Evolutionary conservation across 2,113 vertebrate genomes (phyloP), one percentile per base, ranked within the genome.

Genomic region (Heterotilapia buettikoferi): DNA sequence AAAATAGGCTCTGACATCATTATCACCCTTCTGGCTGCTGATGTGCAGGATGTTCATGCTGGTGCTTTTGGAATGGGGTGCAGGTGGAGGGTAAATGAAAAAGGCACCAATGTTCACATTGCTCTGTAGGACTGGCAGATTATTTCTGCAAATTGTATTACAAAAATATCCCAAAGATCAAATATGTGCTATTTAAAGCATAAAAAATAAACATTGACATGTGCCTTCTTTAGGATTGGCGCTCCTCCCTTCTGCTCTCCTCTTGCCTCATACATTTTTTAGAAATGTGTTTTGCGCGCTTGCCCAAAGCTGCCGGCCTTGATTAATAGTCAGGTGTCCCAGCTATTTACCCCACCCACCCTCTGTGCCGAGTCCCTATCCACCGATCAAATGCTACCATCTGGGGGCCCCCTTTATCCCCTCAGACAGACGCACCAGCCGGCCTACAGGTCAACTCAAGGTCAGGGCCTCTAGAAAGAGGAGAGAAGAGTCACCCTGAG

Each of bases 321-420:
- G 94, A 96, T 95, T 95, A 95, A 95, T 96, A 88, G 93, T 93
- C 93, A 91, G 92, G 94, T 94, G 92, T 88, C 90, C 61, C 47
- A 85, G 63, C 86, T 88, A 85, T 91, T 95, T 94, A 92, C 91
- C 93, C 93, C 93, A 40, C 88, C 76, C 83, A 56, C 71, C 76
- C 90, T 40, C 80, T 10, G 9, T 7, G 33, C 61, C 6, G 36
- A 56, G 36, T 86, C 80, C 78, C 92, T 73, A 79, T 89, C 88
- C 84, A 16, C 95, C 50, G 68, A 88, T 95, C 90, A 93, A 66
- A 86, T 86, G 12, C 47, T 50, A 43, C 91, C 90, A 93, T 93
- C 90, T 90, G 90, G 91, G 89, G 92, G 86, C 40, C 47, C 52
- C 63, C 61, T 88, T 76, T 68, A n/a, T 7, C 38, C 86, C 83